Base-by-base conservation (phyloP, 2,113 vertebrate species). In the Micromys minutus region DNA sequence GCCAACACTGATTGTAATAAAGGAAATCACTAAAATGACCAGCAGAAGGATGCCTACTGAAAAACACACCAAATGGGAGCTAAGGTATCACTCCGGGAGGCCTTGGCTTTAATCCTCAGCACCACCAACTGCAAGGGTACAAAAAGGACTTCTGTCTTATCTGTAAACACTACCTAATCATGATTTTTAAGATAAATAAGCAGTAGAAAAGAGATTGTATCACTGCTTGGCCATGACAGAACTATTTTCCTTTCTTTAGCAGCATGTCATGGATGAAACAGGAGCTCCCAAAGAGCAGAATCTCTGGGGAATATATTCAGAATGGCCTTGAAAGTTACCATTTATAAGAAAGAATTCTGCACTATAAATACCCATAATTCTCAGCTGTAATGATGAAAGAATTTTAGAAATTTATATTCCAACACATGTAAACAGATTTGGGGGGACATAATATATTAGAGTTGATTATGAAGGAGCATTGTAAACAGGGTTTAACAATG, bases 231-330 rank as follows among this genome's bases (percentile, higher is more conserved):
- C 87, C 45, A 17, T 55, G 69, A 84, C 61, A 95, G 90, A 77
- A 80, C 21, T 24, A 79, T 95, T 92, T 92, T 76, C 95, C 50
- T 94, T 77, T 59, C 72, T 95, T 79, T 87, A 91, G 45, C 67
- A 89, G 75, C 65, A 65, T 55, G 67, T 90, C 92, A 86, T 47
- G 79, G 59, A 94, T 67, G 47, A 96, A 90, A 85, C 9, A 85
- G 69, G 57, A 69, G 61, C 83, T 93, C 5, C 26, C 59, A 24
- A 94, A 72, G n/a, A 92, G 22, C 7, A 0, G 34, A 74, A 24
- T 17, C 87, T 90, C 69, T 61, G 72, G 87, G 85, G 55, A 96
- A 81, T 57, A 16, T 2, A 13, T 69, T 90, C 34, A 71, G 52
- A 45, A 34, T 11, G 69, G 42, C 61, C 50, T 21, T 77, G 87